Conservation (phyloP, 2,113 vertebrate genomes). For the Calypte anna region DNA sequence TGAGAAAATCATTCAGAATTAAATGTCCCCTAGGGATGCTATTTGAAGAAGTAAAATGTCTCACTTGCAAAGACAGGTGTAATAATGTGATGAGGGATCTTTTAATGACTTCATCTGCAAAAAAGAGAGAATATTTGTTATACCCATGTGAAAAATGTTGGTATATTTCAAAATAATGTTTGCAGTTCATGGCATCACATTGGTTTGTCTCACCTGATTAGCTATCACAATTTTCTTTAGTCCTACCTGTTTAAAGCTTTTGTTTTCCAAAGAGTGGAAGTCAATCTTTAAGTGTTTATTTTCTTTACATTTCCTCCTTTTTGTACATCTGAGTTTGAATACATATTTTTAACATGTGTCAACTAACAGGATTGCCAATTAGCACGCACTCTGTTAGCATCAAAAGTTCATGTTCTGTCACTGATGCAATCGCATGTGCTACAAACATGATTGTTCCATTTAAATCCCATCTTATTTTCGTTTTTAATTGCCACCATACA, state of each 20-base stretch:
- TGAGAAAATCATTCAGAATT: slow-evolving; percentile 50
- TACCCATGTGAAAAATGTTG: not conserved
- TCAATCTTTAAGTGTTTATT: not conserved
- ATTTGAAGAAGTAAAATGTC: slow-evolving; percentile 32
- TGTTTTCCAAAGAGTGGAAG: not conserved
- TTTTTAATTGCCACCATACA: not conserved
- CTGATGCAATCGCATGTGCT: not conserved
- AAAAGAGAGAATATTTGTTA: not conserved
- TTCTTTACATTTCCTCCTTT: not conserved
- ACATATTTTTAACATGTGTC: not conserved
- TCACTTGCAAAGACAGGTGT: slow-evolving; percentile 36
- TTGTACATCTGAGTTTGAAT: not conserved
- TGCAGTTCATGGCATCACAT: not conserved
- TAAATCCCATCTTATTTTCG: not conserved
- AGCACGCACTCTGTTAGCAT: not conserved
- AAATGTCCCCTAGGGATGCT: slow-evolving; percentile 5
- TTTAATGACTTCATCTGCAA: not conserved
- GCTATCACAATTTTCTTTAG: not conserved
- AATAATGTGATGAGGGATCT: slow-evolving; percentile 1
- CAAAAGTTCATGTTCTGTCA: not conserved
- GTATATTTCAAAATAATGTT: not conserved
- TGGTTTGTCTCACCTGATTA: not conserved
- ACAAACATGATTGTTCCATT: not conserved
- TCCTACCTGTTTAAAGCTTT: not conserved
- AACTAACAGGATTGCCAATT: not conserved